Base-by-base conservation (phyloP, 2,797 vertebrate genomes). In the Cuniculus paca region DNA sequence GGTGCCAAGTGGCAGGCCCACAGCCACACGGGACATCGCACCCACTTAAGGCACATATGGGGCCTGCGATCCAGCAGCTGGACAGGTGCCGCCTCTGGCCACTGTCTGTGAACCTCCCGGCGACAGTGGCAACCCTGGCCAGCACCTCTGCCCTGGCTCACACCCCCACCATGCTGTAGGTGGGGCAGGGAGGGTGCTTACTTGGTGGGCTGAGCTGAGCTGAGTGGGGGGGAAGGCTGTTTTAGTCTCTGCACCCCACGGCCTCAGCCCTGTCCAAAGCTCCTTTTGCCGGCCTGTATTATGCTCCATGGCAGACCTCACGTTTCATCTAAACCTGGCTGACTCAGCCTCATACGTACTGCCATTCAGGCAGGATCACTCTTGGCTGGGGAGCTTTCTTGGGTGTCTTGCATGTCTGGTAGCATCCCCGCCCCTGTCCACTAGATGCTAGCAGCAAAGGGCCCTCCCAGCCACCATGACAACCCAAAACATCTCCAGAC, bases 231-330 rank as follows among this genome's bases (percentile, higher is more conserved):
- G 6, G 24, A 39, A n/a, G 24, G 19, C 31, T 9, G 39, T 45
- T 39, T 28, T 24, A 11, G n/a, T 17, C 42, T 22, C 68, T 56
- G 63, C 60, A 60, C 63, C 72, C 36, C 28, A 50, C n/a, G 34
- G 60, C 60, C 52, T 14, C 28, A 8, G 65, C 48, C 31, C 63
- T 13, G 17, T 6, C 90, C 52, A 45, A 34, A 34, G 48, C 28
- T 24, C 42, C 65, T 78, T 61, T 45, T 7, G 20, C 68, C 54
- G 50, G 26, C 12, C 42, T 28, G 11, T 0, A 4, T 3, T 39
- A 0, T 7, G 0, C 39, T 54, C 28, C 24, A 17, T 19, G 22
- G 1, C 1, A 14, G 65, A 6, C 4, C 58, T 36, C 6, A 0
- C 24, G 19, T 48, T 54, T 10, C 48, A 81, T 16, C 26, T 48